A percentile compares a stretch with the other conserved stretches of the same genome.
Evolutionary conservation across 2,113 vertebrate genomes (phyloP).

Genomic region (Phaethon lepturus): DNA sequence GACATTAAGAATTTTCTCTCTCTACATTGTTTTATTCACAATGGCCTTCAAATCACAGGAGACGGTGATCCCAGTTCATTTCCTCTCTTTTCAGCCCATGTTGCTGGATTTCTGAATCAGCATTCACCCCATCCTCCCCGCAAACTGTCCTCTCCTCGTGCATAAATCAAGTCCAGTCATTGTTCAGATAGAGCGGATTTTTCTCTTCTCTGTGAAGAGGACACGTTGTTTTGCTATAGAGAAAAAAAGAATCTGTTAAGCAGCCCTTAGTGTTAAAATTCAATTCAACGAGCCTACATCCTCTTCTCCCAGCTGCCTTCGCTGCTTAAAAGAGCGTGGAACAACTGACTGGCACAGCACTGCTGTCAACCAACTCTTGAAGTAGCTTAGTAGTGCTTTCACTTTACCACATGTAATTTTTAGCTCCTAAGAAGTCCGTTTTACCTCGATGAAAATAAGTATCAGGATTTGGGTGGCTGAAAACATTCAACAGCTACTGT

Average conservation of each 20-base stretch:
- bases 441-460: conserved; percentile 22
- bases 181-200: conserved; percentile 90
- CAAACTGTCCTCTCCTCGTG: conserved; percentile 48
- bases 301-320: neutral
- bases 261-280: conserved; percentile 32
- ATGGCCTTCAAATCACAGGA: conserved; percentile 75
- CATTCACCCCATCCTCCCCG: conserved; percentile 13
- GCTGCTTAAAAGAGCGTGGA: neutral
- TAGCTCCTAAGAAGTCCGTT: conserved; percentile 4
- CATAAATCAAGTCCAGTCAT: conserved; percentile 59
- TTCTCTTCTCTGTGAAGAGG: conserved; percentile 93
- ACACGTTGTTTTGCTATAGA: conserved; percentile 90
- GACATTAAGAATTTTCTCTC: conserved; percentile 74
- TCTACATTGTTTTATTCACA: conserved; percentile 78
- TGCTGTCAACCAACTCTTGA: neutral
- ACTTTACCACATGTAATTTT: conserved; percentile 1
- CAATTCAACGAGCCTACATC: neutral
- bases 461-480: neutral
- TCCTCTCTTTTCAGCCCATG: conserved; percentile 69
- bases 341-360: neutral
- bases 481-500: conserved; percentile 36
- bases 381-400: neutral
- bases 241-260: conserved; percentile 17
- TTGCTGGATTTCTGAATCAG: conserved; percentile 65
- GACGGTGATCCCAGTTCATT: conserved; percentile 63